Evolutionary conservation across 2,888 invertebrate genomes (phyloP).

Genomic region (Drosophila glabriapex): DNA sequence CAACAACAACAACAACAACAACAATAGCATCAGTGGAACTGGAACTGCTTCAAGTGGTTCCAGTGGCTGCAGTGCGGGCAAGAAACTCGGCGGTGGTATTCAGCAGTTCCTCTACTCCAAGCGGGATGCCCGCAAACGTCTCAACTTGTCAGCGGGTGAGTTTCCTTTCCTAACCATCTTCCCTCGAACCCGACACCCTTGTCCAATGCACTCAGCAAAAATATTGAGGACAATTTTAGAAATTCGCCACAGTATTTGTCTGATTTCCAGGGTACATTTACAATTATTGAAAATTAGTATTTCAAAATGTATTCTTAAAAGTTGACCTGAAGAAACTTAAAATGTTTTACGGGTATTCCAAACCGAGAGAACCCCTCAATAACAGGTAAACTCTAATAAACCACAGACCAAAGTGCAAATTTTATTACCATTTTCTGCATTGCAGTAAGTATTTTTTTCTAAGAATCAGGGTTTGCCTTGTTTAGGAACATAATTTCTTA

Average conservation of each 20-base stretch:
- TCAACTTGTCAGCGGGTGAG: slow-evolving; percentile 87
- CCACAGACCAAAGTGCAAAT: background rate
- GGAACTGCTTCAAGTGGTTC: slow-evolving; percentile 16
- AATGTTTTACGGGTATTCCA: background rate
- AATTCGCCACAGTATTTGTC: background rate
- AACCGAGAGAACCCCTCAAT: background rate
- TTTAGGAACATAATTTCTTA: background rate
- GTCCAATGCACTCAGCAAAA: background rate
- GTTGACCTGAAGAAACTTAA: background rate
- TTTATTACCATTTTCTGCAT: background rate
- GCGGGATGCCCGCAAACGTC: slow-evolving; percentile 87
- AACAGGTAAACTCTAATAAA: background rate
- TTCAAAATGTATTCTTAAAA: background rate
- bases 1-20: slow-evolving; percentile 75
- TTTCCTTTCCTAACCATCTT: slow-evolving; percentile 17
- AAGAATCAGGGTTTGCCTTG: background rate
- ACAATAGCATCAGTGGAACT: slow-evolving; percentile 59
- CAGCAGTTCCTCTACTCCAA: slow-evolving; percentile 88
- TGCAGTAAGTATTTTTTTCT: background rate
- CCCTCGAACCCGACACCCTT: background rate
- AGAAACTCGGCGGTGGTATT: slow-evolving; percentile 89
- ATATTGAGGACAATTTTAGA: background rate
- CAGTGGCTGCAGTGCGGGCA: slow-evolving; percentile 85
- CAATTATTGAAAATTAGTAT: background rate
- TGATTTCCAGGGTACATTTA: background rate